These are phyloP conservation scores for Sebastes fasciatus DNA, from an alignment of 2,113 vertebrate genomes.

Conservation along the genomic window DNA sequence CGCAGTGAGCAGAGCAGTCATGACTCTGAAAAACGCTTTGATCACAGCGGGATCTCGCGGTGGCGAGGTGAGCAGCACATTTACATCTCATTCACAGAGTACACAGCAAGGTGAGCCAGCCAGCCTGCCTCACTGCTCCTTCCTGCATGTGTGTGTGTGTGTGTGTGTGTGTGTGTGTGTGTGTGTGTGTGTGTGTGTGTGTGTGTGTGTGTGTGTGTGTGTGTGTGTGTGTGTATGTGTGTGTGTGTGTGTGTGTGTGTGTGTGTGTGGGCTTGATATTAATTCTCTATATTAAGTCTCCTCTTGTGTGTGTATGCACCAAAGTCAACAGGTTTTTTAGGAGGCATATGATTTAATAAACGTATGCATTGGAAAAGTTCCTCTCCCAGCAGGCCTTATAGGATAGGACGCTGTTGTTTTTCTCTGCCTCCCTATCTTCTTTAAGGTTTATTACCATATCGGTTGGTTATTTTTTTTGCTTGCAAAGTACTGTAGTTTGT, in stretches of 20 bases:
- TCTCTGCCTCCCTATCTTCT: background rate
- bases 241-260: no score
- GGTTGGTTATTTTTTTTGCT: constrained; percentile 15
- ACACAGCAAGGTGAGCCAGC: constrained; percentile 62
- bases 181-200: background rate
- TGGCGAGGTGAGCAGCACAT: constrained; percentile 58
- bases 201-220: background rate
- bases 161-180: background rate
- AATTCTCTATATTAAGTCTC: background rate
- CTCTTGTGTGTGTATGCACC: background rate
- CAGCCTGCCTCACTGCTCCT: constrained; percentile 11
- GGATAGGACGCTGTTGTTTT: background rate
- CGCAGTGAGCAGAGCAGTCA: constrained; percentile 39
- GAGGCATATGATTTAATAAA: background rate
- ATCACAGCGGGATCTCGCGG: constrained; percentile 67
- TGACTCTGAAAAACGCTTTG: constrained; percentile 64
- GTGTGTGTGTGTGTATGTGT: no score
- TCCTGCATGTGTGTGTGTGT: constrained; percentile 3
- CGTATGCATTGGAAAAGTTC: background rate
- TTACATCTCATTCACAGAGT: constrained; percentile 70
- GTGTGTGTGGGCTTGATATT: constrained; percentile 4
- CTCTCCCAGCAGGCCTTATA: background rate
- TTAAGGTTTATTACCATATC: background rate
- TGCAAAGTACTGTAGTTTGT: constrained; percentile 10
- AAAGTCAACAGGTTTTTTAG: constrained; percentile 10